Base-by-base conservation (phyloP, 1,140 invertebrate species). In the Drosophila aff. region DNA sequence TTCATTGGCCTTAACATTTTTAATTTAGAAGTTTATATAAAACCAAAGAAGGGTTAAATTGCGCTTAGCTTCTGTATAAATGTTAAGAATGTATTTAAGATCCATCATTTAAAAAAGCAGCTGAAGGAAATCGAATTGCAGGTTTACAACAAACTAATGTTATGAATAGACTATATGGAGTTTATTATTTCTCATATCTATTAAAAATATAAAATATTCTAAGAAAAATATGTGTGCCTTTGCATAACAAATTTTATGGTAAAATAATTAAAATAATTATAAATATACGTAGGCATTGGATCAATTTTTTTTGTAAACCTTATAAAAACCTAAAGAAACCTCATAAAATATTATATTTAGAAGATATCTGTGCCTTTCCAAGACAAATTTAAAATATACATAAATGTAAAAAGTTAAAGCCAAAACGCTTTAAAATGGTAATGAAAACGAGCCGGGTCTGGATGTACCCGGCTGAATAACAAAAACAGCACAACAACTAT, bases 401-500 rank as follows among this genome's bases (percentile, higher is more conserved):
- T 0, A 55, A 55, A 50, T 11, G 10, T 15, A 36, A 11, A 6
- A 26, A 5, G 2, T n/a, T 26, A 26, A 26, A 26, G 26, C 26
- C 26, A 33, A 38, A 49, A 49, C 44, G 46, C 23, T 23, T 62
- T n/a, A 61, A 53, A 55, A 55, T 26, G 16, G 7, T 23, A 44
- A 33, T 68, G 28, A 38, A 40, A 43, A n/a, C 21, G 11, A 18
- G 36, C 28, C 18, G 7, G 55, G 28, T 31, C 61, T 68, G 47
- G 62, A 38, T 55, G 43, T 64, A 64, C 33, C 68, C 72, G 47
- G 21, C 47, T 73, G 53, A 57, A 41, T 50, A 71, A 60, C 36
- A 76, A 50, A 36, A 65, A 58, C 36, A 33, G 38, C 41, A 53
- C 53, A 64, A 23, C 44, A 47, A 31, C 4, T 31, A 31, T 2